Evolutionary conservation across 2,888 invertebrate genomes (phyloP).

Genomic region (Noctuana brunneofusca): DNA sequence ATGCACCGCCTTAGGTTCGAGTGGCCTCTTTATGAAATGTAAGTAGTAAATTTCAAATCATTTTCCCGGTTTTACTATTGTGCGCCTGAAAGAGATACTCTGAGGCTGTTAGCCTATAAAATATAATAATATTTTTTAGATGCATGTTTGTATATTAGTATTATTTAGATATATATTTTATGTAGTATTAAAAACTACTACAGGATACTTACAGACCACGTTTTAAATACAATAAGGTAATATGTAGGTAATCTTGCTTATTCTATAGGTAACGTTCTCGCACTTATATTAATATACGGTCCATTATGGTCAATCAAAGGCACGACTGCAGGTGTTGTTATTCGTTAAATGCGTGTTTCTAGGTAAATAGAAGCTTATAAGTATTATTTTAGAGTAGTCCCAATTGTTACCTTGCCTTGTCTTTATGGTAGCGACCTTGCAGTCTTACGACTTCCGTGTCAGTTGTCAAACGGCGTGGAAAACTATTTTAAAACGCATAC

Average conservation of each 20-base stretch:
- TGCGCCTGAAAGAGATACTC: not conserved
- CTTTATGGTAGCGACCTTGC: conserved; percentile 11
- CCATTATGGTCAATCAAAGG: too few relatives aligned
- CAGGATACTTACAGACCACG: too few relatives aligned
- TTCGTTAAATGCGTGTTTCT: not conserved
- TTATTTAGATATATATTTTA: too few relatives aligned
- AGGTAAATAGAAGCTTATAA: not conserved
- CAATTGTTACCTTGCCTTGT: not conserved
- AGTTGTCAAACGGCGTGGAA: not conserved
- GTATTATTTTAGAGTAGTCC: not conserved
- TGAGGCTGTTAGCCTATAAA: not conserved
- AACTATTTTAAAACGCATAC: conserved; percentile 7
- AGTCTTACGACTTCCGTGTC: conserved; percentile 4
- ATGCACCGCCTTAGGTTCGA: conserved; percentile 53
- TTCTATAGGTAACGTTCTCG: too few relatives aligned
- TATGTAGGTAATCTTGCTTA: too few relatives aligned
- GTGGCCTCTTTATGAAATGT: conserved; percentile 50
- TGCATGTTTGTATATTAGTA: too few relatives aligned
- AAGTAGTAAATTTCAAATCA: conserved; percentile 42
- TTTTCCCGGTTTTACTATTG: not conserved
- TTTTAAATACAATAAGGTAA: not conserved
- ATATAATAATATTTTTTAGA: too few relatives aligned
- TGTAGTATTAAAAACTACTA: not conserved
- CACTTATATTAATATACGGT: too few relatives aligned
- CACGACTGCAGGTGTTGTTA: too few relatives aligned